These are phyloP conservation scores for Diceros bicornis DNA, from an alignment of 2,797 vertebrate species.

Conservation along the genomic window DNA sequence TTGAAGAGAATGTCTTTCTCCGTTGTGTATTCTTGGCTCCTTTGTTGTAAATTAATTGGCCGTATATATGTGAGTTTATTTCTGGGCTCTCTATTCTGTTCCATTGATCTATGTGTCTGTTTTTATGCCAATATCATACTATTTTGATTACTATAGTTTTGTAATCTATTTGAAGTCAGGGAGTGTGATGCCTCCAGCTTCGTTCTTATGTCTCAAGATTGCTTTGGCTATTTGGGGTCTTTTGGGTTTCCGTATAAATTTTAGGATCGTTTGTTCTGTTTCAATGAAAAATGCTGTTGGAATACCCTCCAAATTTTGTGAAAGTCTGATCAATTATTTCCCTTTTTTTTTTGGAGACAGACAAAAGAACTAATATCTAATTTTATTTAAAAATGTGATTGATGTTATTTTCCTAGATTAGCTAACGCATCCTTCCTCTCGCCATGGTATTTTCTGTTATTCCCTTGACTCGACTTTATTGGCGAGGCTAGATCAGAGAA, in stretches of 20 bases:
- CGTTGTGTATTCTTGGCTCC: neutral
- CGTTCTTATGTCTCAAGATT: neutral
- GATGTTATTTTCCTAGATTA: slow-evolving; percentile 12
- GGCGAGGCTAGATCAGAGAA: neutral
- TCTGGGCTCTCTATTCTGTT: neutral
- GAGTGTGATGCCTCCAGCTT: neutral
- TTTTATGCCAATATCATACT: neutral
- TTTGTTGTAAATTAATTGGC: neutral
- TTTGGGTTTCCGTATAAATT: neutral
- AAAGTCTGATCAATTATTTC: slow-evolving; percentile 23
- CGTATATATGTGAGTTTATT: neutral
- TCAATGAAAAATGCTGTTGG: neutral
- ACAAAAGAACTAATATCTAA: neutral
- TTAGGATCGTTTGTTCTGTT: neutral
- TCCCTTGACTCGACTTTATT: neutral
- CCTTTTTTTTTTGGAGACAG: neutral
- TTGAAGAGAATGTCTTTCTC: neutral
- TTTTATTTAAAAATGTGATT: slow-evolving; percentile 13
- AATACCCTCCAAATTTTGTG: neutral
- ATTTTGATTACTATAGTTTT: slow-evolving; percentile 2
- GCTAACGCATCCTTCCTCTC: neutral
- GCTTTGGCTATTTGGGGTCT: neutral
- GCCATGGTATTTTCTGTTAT: neutral
- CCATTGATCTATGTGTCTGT: neutral
- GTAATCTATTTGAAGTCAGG: neutral